Evolutionary conservation across 1,140 invertebrate genomes (phyloP), one percentile per base, ranked within the genome.

Genomic region (Chymomyza costata): DNA sequence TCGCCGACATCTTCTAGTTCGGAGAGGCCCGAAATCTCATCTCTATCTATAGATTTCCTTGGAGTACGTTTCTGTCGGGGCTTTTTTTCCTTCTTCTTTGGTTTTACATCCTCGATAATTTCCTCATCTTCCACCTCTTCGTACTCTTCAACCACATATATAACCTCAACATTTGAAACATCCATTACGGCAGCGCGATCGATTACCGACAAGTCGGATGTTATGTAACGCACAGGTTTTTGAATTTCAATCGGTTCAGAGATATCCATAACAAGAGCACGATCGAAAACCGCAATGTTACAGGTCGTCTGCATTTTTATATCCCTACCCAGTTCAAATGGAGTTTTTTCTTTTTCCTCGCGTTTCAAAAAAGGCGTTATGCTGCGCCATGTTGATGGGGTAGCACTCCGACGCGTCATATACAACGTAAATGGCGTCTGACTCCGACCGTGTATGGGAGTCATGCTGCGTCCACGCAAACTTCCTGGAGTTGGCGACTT

Each of bases 161-260:
- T 85, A 74, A 85, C 84, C 84, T 85, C 83, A 71, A 85, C 83
- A 65, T 85, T 85, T 14, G 84, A 85, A 10, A 85, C 82, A 49
- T 85, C 84, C 84, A 85, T 85, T 65, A 85, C 84, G 53, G 84
- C 84, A 54, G 84, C 84, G 49, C 84, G 84, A 83, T 85, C 84
- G 48, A 85, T 85, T 14, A 85, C 84, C 37, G 84, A 85, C 19
- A 85, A 25, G 61, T 85, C 84, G 37, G 84, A 84, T 15, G 83
- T 84, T 83, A 85, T 85, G 61, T 84, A 85, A 82, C 84, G 84
- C 34, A 83, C 83, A 38, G 82, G 83, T 28, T 84, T 84, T 41
- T 84, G 82, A 54, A 51, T 34, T 14, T 83, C 84, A 46, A 73
- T 34, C 3, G 74, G 65, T 25, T 83, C 81, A 10, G 84, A 82